Evolutionary conservation across 2,797 vertebrate genomes (phyloP).

Genomic region (Menidia menidia): DNA sequence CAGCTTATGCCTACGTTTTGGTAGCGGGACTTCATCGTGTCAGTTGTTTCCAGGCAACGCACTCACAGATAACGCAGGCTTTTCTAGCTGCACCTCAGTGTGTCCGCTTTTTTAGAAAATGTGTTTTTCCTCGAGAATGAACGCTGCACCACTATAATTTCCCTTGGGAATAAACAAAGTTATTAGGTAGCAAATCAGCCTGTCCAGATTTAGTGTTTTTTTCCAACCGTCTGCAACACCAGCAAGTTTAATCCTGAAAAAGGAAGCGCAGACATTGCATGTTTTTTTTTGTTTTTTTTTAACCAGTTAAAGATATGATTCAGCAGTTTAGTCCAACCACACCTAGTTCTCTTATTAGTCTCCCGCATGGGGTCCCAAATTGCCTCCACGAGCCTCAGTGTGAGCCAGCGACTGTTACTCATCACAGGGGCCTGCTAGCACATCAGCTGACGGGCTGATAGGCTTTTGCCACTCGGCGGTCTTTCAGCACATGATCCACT

Average conservation of each 20-base stretch:
- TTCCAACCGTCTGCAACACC: background rate
- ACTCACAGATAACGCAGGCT: too few species aligned
- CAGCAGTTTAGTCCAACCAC: slow-evolving; percentile 11
- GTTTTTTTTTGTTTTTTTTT: background rate
- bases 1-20: too few species aligned
- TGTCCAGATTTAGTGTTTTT: background rate
- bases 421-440: slow-evolving; percentile 50
- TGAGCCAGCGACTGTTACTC: slow-evolving; percentile 55
- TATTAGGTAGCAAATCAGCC: background rate
- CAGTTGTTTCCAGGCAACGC: too few species aligned
- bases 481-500: slow-evolving; percentile 71
- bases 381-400: slow-evolving; percentile 24
- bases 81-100: too few species aligned
- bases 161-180: too few species aligned
- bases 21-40: too few species aligned
- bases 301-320: slow-evolving; percentile 8
- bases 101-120: too few species aligned
- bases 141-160: too few species aligned
- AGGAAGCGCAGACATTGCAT: background rate
- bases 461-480: slow-evolving; percentile 68
- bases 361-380: slow-evolving; percentile 22
- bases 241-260: background rate
- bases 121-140: too few species aligned
- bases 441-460: slow-evolving; percentile 76
- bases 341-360: slow-evolving; percentile 12